Conservation (phyloP, 2,888 invertebrate species). For the Drosophila demipolita region DNA sequence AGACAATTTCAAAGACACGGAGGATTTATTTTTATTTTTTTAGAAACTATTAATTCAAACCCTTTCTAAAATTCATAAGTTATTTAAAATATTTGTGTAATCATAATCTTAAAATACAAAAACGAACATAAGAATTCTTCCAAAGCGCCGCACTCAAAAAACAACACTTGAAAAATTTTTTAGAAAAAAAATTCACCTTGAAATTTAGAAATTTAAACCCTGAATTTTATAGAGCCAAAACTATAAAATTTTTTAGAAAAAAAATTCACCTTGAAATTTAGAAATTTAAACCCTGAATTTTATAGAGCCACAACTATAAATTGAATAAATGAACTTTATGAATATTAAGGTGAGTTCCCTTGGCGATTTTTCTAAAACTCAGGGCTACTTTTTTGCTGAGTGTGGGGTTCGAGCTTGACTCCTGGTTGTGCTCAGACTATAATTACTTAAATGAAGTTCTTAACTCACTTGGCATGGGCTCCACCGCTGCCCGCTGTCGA, state of each 20-base stretch:
- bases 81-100: too few relatives aligned
- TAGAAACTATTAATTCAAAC: too few relatives aligned
- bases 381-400: not conserved
- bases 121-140: not conserved
- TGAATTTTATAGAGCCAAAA: not conserved
- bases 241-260: not conserved
- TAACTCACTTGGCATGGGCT: conserved; percentile 59
- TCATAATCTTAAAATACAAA: not conserved
- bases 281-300: not conserved
- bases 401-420: not conserved
- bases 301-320: not conserved
- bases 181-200: not conserved
- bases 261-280: not conserved
- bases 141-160: not conserved
- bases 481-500: conserved; percentile 79
- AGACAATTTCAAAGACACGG: too few relatives aligned
- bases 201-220: not conserved
- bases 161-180: not conserved
- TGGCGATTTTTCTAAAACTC: not conserved
- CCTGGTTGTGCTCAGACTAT: not conserved
- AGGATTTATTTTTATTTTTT: too few relatives aligned
- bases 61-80: not conserved
- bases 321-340: not conserved
- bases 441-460: not conserved
- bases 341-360: not conserved